Evolutionary conservation across 2,113 vertebrate species (phyloP), one percentile per base, ranked within the genome.

Genomic region (Etheostoma cragini): DNA sequence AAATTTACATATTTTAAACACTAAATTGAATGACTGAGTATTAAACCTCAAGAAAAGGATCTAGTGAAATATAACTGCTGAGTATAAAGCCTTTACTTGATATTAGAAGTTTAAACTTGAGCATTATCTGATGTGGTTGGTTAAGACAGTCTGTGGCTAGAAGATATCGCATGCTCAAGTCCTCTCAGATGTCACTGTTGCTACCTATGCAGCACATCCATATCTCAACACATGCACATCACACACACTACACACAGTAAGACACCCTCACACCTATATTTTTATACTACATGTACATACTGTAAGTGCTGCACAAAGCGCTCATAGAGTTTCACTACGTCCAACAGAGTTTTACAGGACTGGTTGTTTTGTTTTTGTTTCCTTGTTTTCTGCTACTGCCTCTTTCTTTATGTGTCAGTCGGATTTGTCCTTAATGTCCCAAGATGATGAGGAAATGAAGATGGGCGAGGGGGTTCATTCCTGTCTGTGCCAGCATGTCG

Each of bases 161-260:
- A 81, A 24, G 21, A 80, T 67, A 72, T 84, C 78, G 79, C 82
- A 56, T 53, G 61, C 88, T 67, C 82, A 53, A 74, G 78, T 81
- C 58, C 81, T 84, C 85, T 84, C 80, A 83, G 85, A 82, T 89
- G 91, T 72, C 85, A 83, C 83, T 68, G 86, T 84, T 80, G 83
- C 83, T 80, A 84, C 85, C 87, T 91, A 89, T 90, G 91, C 90
- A 93, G 80, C 90, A 83, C 87, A 88, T 88, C 78, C 82, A 85
- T 78, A 87, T 88, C 83, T 86, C 60, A 45, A 65, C 42, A 65
- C 57, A 21, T 30, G 24, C 54, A 26, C 58, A 64, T 42, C 49
- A 19, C 82, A 82, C 10, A 22, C 76, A 78, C 77, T 14, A 81
- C 80, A 66, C 83, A 46, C 71, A 63, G 82, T 42, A 54, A 68